Evolutionary conservation across 2,888 invertebrate genomes (phyloP).

Genomic region (Mimumesa dahlbomi): DNA sequence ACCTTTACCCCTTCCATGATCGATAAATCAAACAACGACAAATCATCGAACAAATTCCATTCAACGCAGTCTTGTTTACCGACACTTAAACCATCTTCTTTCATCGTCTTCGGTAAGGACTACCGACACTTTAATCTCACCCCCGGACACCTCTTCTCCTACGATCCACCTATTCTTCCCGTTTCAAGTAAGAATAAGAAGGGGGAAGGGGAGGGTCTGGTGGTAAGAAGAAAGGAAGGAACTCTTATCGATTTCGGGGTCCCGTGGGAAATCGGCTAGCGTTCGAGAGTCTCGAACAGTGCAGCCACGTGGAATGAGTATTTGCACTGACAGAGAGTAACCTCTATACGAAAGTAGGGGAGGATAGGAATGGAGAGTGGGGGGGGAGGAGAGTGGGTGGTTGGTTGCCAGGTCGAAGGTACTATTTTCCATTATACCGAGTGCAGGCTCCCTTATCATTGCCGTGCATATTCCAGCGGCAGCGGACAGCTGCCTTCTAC

Average conservation of each 20-base stretch:
- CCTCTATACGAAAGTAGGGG: not conserved
- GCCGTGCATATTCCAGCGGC: constrained; percentile 58
- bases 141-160: not conserved
- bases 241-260: constrained; percentile 52
- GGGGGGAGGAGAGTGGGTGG: too few species aligned
- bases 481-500: constrained; percentile 45
- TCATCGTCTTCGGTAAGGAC: constrained; percentile 21
- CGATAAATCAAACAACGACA: constrained; percentile 22
- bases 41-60: constrained; percentile 14
- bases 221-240: constrained; percentile 39
- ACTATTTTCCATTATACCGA: constrained; percentile 69
- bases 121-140: constrained; percentile 51
- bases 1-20: too few species aligned
- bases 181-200: constrained; percentile 1
- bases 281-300: constrained; percentile 21
- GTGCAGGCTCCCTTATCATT: constrained; percentile 67
- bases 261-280: constrained; percentile 60
- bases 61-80: constrained; percentile 36
- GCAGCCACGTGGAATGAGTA: constrained; percentile 4
- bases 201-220: constrained; percentile 1
- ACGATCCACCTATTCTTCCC: constrained; percentile 19
- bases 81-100: constrained; percentile 17
- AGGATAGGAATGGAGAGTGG: constrained; percentile 8
- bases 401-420: constrained; percentile 21
- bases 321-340: not conserved